Base-by-base conservation (phyloP, 2,888 invertebrate species). In the Sylvicola fuscatus region DNA sequence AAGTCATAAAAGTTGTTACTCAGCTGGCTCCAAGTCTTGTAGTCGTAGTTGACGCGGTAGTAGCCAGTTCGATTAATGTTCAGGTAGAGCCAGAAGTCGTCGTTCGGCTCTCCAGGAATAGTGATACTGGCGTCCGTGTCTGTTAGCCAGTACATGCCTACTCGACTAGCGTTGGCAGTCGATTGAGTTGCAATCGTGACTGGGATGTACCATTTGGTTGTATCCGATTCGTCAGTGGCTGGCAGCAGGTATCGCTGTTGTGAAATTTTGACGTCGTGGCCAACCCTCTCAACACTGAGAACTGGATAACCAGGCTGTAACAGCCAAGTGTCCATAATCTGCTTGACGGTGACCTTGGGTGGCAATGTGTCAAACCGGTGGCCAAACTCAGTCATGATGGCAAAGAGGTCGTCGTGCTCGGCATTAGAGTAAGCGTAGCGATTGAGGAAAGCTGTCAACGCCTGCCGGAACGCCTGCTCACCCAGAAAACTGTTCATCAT, bases 401-500 rank as follows among this genome's bases (percentile, higher is more conserved):
- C 52, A 71, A 79, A 80, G n/a, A 82, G 56, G 48, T 80, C 75
- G 42, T 58, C 46, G 33, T 41, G 17, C 3, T 70, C 65, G 1
- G 76, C 73, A 46, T 70, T 74, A 4, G 54, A 53, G 46, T 68
- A 76, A 38, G 64, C 55, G 44, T 64, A 65, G 7, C 51, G 52
- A 14, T 58, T 54, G 26, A 73, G 49, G 44, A 66, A 65, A 40
- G 64, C 61, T 17, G 57, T 60, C 2, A 71, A 50, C 4, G 68
- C 68, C 10, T 51, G 47, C 35, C 61, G 61, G 49, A 72, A 71
- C 1, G 64, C 62, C 15, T 58, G 56, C 44, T 72, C 69, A 2
- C 78, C 78, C 10, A 80, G 60, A 47, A 75, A 70, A 41, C 72
- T 65, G 43, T 68, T 64, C 58, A 81, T 66, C 80, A 81, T 81